Conservation (phyloP, 2,113 vertebrate species). For the Osmerus mordax region DNA sequence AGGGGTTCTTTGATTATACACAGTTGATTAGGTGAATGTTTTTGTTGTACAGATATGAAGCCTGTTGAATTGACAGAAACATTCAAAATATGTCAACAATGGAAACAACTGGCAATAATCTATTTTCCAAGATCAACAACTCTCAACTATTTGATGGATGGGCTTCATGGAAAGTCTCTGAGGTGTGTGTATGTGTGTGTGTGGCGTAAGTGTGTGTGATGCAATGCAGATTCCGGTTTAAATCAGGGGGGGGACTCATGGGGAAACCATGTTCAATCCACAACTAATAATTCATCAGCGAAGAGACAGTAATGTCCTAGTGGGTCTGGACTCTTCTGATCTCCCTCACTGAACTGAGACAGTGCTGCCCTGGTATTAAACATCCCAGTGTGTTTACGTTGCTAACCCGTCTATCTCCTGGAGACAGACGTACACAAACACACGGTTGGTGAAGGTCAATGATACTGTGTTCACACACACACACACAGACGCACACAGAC, state of each 20-base stretch:
- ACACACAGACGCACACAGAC: slow-evolving; percentile 1
- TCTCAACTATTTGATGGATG: no score
- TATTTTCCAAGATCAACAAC: no score
- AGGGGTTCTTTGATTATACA: no score
- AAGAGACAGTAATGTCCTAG: slow-evolving; percentile 35
- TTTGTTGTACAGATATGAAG: no score
- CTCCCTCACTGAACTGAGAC: slow-evolving; percentile 16
- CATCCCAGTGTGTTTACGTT: slow-evolving; percentile 45
- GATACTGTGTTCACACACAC: no score
- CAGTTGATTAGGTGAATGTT: no score
- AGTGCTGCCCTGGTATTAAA: slow-evolving; percentile 18
- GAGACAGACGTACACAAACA: slow-evolving; percentile 28
- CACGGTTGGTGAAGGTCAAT: neutral
- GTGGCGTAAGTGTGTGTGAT: slow-evolving; percentile 11
- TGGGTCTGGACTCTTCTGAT: neutral
- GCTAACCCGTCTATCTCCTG: slow-evolving; percentile 28
- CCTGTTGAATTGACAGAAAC: no score
- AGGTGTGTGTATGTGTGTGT: neutral
- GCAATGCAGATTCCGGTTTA: slow-evolving; percentile 2
- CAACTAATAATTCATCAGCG: slow-evolving; percentile 35
- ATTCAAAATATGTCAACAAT: no score
- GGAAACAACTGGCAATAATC: no score
- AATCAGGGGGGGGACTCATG: slow-evolving; percentile 37
- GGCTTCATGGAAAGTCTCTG: no score
- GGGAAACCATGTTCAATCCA: slow-evolving; percentile 39